Conservation (phyloP, 2,797 vertebrate species). For the Pagetopsis macropterus region DNA sequence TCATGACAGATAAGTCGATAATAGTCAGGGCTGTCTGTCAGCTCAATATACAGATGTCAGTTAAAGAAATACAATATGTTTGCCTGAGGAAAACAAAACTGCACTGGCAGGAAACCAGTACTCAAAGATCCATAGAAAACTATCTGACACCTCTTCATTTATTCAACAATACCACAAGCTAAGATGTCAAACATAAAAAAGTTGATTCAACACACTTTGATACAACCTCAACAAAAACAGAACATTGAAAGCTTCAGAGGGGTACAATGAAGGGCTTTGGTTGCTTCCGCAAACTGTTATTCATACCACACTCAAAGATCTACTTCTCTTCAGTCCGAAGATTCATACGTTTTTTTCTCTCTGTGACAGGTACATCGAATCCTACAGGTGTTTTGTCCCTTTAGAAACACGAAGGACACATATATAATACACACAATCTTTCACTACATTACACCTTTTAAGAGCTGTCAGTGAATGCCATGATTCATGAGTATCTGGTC, state of each 20-base stretch:
- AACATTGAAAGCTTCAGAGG: slow-evolving; percentile 8
- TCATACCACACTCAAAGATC: background rate
- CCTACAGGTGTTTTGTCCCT: background rate
- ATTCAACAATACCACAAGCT: slow-evolving; percentile 25
- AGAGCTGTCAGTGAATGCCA: slow-evolving; percentile 30
- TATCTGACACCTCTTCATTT: slow-evolving; percentile 24
- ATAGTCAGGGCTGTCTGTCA: no score
- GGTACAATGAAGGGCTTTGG: background rate
- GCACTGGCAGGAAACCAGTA: slow-evolving; percentile 6
- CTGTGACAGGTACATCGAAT: slow-evolving; percentile 9
- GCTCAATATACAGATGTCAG: background rate
- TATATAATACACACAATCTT: slow-evolving; percentile 10
- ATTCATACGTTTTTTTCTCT: background rate
- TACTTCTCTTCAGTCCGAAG: background rate
- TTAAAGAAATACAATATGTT: slow-evolving; percentile 9
- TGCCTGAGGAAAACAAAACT: background rate
- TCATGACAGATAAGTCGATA: no score
- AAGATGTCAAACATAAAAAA: slow-evolving; percentile 26
- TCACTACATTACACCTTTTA: slow-evolving; percentile 21
- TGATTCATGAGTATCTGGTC: slow-evolving; percentile 5
- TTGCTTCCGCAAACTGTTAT: background rate
- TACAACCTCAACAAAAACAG: slow-evolving; percentile 4
- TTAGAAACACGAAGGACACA: slow-evolving; percentile 8
- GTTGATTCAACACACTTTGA: slow-evolving; percentile 22
- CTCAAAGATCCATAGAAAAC: slow-evolving; percentile 20